phyloP scores from a whole-genome alignment of 2,113 vertebrate species.

The Hyaena hyaena region DNA sequence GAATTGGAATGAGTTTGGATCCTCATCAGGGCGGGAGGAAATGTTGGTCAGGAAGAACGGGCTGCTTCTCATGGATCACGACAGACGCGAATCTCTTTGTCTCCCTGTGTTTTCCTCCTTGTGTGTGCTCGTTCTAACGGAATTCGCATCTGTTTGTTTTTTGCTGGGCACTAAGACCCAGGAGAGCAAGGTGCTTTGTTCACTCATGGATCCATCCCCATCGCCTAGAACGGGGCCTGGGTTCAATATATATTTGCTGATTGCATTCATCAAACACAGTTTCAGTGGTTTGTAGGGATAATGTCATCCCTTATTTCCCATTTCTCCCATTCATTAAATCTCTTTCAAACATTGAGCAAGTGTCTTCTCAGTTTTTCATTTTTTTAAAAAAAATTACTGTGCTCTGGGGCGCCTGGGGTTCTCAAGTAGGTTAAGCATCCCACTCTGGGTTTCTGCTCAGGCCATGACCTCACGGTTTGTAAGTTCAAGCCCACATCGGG shows the following conservation, averaged over 20 bases:
- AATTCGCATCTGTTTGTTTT: rapidly evolving
- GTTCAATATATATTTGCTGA: not conserved
- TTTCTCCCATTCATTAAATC: not conserved
- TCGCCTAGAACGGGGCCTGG: not conserved
- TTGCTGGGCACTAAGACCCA: not conserved
- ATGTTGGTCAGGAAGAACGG: not conserved
- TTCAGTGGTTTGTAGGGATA: not conserved
- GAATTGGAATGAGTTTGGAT: not conserved
- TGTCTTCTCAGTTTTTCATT: not conserved
- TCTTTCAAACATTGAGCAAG: not conserved
- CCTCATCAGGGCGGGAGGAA: not conserved
- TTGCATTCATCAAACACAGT: not conserved
- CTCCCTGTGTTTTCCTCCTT: rapidly evolving
- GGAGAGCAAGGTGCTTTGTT: not conserved
- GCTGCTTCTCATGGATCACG: rapidly evolving
- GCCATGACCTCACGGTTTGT: too few species aligned
- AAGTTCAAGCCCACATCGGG: too few species aligned
- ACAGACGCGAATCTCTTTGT: rapidly evolving
- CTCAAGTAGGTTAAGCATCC: too few species aligned
- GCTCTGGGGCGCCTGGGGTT: too few species aligned
- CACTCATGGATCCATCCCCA: rapidly evolving
- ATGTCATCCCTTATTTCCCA: not conserved
- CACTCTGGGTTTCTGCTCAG: too few species aligned
- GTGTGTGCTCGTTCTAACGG: rapidly evolving
- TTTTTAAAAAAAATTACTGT: too few species aligned